Conservation (phyloP, 2,797 vertebrate species). For the Crenichthys baileyi region DNA sequence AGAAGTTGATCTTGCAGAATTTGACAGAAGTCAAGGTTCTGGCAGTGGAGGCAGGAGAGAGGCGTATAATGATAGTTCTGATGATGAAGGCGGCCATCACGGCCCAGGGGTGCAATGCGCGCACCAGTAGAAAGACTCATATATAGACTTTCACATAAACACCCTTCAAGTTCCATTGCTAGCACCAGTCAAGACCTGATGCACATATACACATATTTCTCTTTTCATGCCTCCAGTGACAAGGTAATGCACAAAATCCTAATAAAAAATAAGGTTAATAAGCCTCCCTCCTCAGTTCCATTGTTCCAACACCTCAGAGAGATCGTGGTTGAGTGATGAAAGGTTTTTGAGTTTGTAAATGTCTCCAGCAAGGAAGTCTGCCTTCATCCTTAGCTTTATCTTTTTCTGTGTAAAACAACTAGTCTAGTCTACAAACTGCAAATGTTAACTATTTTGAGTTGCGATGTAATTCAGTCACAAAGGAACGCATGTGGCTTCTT, state of each 20-base stretch:
- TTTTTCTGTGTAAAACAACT: slow-evolving; percentile 61
- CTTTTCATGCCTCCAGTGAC: slow-evolving; percentile 49
- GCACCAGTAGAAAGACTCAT: slow-evolving; percentile 89
- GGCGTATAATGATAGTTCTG: slow-evolving; percentile 97
- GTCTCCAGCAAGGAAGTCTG: slow-evolving; percentile 48
- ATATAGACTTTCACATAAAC: slow-evolving; percentile 53
- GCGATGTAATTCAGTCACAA: slow-evolving; percentile 70
- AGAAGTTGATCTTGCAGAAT: slow-evolving; percentile 96
- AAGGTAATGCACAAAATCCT: slow-evolving; percentile 42
- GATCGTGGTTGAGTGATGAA: slow-evolving; percentile 64
- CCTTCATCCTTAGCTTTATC: slow-evolving; percentile 65
- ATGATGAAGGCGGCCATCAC: slow-evolving; percentile 94
- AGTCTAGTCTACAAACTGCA: slow-evolving; percentile 69
- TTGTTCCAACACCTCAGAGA: slow-evolving; percentile 64
- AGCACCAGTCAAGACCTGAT: slow-evolving; percentile 65
- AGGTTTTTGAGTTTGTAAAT: slow-evolving; percentile 55
- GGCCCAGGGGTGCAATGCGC: slow-evolving; percentile 98
- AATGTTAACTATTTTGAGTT: slow-evolving; percentile 68
- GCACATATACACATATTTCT: slow-evolving; percentile 59
- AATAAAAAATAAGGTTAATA: not conserved
- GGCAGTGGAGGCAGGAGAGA: slow-evolving; percentile 91
- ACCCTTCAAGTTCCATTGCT: slow-evolving; percentile 60
- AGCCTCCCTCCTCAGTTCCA: slow-evolving; percentile 58
- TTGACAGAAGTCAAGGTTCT: slow-evolving; percentile 90
- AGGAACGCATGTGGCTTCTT: slow-evolving; percentile 70